These are phyloP conservation scores for Nebria salina DNA, from an alignment of 2,888 invertebrate species.

Conservation along the genomic window DNA sequence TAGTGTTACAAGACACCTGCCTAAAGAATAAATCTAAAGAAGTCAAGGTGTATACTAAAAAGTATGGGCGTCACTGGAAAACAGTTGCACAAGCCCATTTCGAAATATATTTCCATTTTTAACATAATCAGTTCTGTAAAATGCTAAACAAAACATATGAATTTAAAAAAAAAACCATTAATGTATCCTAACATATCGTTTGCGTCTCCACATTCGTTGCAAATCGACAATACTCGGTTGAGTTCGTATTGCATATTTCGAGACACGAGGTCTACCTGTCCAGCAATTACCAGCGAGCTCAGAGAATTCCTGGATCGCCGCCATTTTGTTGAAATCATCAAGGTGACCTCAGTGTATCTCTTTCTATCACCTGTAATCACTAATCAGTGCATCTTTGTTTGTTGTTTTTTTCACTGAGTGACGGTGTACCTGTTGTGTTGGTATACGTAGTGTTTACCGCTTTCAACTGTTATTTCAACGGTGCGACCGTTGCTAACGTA, in stretches of 20 bases:
- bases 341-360: slow-evolving; percentile 42
- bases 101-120: no score
- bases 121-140: no score
- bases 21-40: no score
- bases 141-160: no score
- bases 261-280: slow-evolving; percentile 44
- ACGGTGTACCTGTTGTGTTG: not conserved
- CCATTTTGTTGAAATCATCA: slow-evolving; percentile 38
- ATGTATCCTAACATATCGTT: no score
- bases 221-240: slow-evolving; percentile 24
- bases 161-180: no score
- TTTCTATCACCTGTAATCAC: slow-evolving; percentile 19
- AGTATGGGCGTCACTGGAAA: no score
- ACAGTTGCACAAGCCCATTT: no score
- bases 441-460: slow-evolving; percentile 32
- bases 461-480: slow-evolving; percentile 46
- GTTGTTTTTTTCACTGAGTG: slow-evolving; percentile 13
- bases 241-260: slow-evolving; percentile 39
- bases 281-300: slow-evolving; percentile 40
- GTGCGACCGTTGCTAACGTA: slow-evolving; percentile 38
- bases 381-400: slow-evolving; percentile 26
- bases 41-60: no score
- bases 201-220: slow-evolving; percentile 18
- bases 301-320: slow-evolving; percentile 41
- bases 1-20: no score